Evolutionary conservation across 2,113 vertebrate genomes (phyloP), one percentile per base, ranked within the genome.

Genomic region (Phaetusa simplex): DNA sequence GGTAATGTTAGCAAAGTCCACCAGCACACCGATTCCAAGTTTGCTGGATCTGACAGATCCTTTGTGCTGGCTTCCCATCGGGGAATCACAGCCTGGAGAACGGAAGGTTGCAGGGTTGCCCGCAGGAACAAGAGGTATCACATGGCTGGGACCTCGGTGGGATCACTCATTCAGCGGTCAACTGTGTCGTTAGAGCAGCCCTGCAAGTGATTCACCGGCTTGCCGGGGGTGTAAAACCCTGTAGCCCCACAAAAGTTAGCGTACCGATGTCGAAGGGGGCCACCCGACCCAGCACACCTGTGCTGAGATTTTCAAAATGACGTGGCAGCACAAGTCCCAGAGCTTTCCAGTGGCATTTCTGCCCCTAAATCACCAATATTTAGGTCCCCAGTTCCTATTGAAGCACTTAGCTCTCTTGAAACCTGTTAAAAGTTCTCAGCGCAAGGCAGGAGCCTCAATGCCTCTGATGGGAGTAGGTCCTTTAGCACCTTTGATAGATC

Each of bases 221-320:
- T 0, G 0, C 61, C 23, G 47, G 0, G 1, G 42, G 19, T 29
- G 22, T 38, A 29, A 45, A 79, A 32, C 61, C 11, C 84, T 5
- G 34, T 4, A 43, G 61, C 36, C 26, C 22, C 42, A 11, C 22
- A 56, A 2, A 50, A 13, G 10, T 2, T 14, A 12, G 2, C 8
- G 71, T 5, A 56, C 12, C 14, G 17, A 5, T 0, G 0, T 1
- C 8, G 6, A 38, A 22, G 5, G 5, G 13, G 30, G 52, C 32
- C 40, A 4, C 14, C 22, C 3, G 29, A 26, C 5, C 12, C 59
- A 9, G 11, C 0, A 5, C n/a, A 9, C 11, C 65, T 5, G 15
- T 1, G 4, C 53, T n/a, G 62, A 8, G 1, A 13, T 8, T 12
- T 69, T 66, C 55, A 59, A 47, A 72, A 45, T 3, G 8, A 29